Evolutionary conservation across 35 echinoderm and acorn worm species (phyloP), one percentile per base, ranked within the genome.

Genomic region (Ophioderma brevispina): DNA sequence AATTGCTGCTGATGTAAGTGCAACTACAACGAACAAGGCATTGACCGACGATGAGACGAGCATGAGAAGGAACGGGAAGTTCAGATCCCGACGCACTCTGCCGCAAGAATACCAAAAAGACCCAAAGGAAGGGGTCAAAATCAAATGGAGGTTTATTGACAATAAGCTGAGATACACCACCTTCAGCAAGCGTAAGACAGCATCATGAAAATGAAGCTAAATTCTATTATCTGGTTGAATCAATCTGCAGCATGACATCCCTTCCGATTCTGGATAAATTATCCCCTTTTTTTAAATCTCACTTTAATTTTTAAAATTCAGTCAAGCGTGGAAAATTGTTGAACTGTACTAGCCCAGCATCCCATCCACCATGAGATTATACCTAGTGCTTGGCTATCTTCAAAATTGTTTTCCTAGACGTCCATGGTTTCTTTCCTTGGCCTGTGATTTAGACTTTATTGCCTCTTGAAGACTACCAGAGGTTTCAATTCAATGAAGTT

Each of bases 131-230:
- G 97, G n/a, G 41, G 97, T 99, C 64, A 99, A 99, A 78, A 99
- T 99, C 36, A 99, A 99, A 64, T 95, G 95, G 97, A 94, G 95
- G 84, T 99, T 99, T 83, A 99, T 99, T 75, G 93, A 99, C 64
- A 99, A 99, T 89, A 99, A 99, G 63, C 90, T 99, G 31, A 87
- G 97, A 80, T 99, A 99, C 77, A 99, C 97, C 31, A 99, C 97
- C 32, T 99, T 99, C 88, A 99, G 97, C 89, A 99, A 99, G 84
- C 90, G 97, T 32, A 99, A 99, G 56, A 99, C 97, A 21, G 97
- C 32, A 99, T 99, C 77, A 99, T 99, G 97, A 99, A 99, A 89
- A 99, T 95, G 97, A 86, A 64, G 32, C 10, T 77, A 46, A 46
- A 46, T n/a, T n/a, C n/a, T n/a, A n/a, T n/a, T n/a, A n/a, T n/a